Percentiles rank a stretch among this genome's conserved stretches.
These are phyloP conservation scores for Pachydiplax longipennis DNA, from an alignment of 2,888 invertebrate species.

Conservation along the genomic window DNA sequence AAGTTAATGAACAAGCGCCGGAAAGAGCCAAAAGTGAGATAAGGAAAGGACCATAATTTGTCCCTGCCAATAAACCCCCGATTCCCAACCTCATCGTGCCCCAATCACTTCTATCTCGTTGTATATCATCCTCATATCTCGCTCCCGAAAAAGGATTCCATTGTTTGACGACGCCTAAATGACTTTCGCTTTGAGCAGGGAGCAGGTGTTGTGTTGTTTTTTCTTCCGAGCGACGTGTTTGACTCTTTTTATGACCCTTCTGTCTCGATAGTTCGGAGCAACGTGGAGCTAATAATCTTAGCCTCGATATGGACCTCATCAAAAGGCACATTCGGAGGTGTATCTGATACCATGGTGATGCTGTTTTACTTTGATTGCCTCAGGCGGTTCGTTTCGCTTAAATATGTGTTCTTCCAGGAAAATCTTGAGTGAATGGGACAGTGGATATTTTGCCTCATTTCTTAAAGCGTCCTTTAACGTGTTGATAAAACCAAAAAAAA, in stretches of 20 bases:
- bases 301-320: too few species aligned
- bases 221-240: neutral
- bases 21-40: neutral
- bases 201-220: neutral
- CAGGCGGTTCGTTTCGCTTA: too few species aligned
- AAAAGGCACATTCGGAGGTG: too few species aligned
- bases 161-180: neutral
- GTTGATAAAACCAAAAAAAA: neutral
- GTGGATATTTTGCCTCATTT: neutral
- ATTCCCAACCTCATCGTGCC: neutral
- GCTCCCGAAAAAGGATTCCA: neutral
- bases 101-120: neutral
- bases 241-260: neutral
- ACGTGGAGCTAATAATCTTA: too few species aligned
- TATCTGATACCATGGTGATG: too few species aligned
- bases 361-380: too few species aligned
- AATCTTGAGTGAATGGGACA: neutral
- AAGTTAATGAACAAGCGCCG: neutral
- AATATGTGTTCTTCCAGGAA: too few species aligned
- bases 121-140: neutral
- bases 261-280: neutral
- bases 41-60: neutral
- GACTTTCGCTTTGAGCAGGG: neutral
- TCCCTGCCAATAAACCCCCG: neutral
- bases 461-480: neutral